These are phyloP conservation scores for Perithous albicinctus DNA, from an alignment of 2,888 invertebrate species.

Conservation along the genomic window DNA sequence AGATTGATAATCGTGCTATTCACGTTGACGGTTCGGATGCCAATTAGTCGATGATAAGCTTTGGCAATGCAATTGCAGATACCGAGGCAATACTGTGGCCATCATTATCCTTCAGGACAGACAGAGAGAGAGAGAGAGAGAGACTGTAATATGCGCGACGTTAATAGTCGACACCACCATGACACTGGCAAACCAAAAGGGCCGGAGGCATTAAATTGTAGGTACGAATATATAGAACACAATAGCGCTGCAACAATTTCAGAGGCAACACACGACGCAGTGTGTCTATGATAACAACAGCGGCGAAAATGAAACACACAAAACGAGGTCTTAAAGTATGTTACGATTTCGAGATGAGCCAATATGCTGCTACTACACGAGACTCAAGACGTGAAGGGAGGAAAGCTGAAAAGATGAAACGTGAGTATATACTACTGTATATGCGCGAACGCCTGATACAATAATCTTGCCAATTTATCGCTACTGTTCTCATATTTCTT, in stretches of 20 bases:
- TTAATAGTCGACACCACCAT: not conserved
- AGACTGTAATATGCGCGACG: not conserved
- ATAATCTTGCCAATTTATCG: conserved; percentile 40
- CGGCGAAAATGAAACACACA: not conserved
- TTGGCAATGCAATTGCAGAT: conserved; percentile 14
- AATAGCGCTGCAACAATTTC: conserved; percentile 26
- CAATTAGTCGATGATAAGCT: conserved; percentile 55
- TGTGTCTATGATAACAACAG: conserved; percentile 9
- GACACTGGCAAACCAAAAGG: conserved; percentile 24
- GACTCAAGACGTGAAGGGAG: not conserved
- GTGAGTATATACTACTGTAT: not conserved
- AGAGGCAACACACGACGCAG: not conserved
- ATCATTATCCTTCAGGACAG: conserved; percentile 22
- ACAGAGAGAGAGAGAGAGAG: too few species aligned
- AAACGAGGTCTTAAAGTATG: conserved; percentile 29
- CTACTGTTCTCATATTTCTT: conserved; percentile 30
- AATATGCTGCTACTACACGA: conserved; percentile 4
- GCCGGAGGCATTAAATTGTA: not conserved
- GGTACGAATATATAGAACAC: conserved; percentile 15
- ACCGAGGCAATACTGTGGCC: not conserved
- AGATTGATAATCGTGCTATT: conserved; percentile 58
- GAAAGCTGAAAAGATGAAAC: conserved; percentile 18
- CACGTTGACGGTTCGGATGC: conserved; percentile 40
- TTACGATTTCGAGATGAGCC: conserved; percentile 22
- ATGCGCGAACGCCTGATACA: conserved; percentile 31